Conservation (phyloP, 1,140 invertebrate species). For the Acromyrmex heyeri region DNA sequence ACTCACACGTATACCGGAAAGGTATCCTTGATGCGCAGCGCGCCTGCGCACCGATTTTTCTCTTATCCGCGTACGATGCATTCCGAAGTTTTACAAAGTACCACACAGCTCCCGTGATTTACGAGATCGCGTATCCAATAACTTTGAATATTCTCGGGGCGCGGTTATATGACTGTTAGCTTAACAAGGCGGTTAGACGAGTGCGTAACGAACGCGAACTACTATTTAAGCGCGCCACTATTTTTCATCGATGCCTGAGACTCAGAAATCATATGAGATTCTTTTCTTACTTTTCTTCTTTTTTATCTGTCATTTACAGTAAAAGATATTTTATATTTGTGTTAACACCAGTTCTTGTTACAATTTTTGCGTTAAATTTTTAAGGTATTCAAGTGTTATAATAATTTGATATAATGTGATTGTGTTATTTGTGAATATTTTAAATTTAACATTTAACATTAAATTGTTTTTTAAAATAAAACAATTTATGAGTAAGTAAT, state of each 20-base stretch:
- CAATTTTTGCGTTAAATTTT: too few species aligned
- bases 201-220: conserved; percentile 72
- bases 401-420: too few species aligned
- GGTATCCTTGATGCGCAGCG: conserved; percentile 37
- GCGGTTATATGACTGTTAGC: conserved; percentile 73
- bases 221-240: conserved; percentile 70
- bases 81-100: conserved; percentile 72
- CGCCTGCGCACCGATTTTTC: conserved; percentile 34
- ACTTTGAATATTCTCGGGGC: conserved; percentile 75
- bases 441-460: too few species aligned
- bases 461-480: too few species aligned
- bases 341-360: too few species aligned
- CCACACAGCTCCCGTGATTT: conserved; percentile 67
- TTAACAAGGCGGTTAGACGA: conserved; percentile 77
- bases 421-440: too few species aligned
- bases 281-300: neutral
- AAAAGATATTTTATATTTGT: too few species aligned
- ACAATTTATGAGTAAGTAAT: too few species aligned
- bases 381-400: too few species aligned
- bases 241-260: conserved; percentile 67
- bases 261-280: neutral
- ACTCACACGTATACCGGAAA: neutral
- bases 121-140: conserved; percentile 77
- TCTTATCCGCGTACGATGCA: conserved; percentile 44
- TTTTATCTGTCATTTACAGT: neutral